Conservation (phyloP, 2,888 invertebrate species). For the Dynastes hyllus region DNA sequence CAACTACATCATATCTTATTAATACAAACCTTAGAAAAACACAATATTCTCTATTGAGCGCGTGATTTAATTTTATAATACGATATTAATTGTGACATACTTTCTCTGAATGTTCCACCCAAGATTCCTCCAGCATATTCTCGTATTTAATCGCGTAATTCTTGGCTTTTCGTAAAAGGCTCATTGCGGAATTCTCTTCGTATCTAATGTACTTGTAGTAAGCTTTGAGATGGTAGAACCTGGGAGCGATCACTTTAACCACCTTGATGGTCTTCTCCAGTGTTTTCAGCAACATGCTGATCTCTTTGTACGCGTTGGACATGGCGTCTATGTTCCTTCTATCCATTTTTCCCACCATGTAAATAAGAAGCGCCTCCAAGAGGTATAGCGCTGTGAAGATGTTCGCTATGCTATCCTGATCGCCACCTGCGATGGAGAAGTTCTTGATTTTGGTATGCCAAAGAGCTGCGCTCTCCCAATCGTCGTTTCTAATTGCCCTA, state of each 20-base stretch:
- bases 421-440: constrained; percentile 62
- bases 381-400: constrained; percentile 73
- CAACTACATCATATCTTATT: constrained; percentile 37
- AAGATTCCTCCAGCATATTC: constrained; percentile 70
- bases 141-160: constrained; percentile 68
- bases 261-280: constrained; percentile 62
- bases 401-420: constrained; percentile 65
- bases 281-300: constrained; percentile 62
- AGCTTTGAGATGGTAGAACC: constrained; percentile 73
- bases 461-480: constrained; percentile 75
- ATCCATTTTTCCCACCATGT: constrained; percentile 70
- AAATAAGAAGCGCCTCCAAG: constrained; percentile 75
- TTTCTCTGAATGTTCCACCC: constrained; percentile 73
- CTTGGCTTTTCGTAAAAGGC: constrained; percentile 69
- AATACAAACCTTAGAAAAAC: constrained; percentile 57
- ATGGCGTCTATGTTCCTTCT: constrained; percentile 62
- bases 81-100: constrained; percentile 57
- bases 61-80: no score
- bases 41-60: no score
- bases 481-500: constrained; percentile 75
- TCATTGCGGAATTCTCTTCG: constrained; percentile 69
- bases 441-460: constrained; percentile 73
- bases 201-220: constrained; percentile 73
- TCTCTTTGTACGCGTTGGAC: constrained; percentile 61
- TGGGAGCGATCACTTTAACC: constrained; percentile 65